These are phyloP conservation scores for Nephila pilipes DNA, from an alignment of 1,140 invertebrate species.

Conservation along the genomic window DNA sequence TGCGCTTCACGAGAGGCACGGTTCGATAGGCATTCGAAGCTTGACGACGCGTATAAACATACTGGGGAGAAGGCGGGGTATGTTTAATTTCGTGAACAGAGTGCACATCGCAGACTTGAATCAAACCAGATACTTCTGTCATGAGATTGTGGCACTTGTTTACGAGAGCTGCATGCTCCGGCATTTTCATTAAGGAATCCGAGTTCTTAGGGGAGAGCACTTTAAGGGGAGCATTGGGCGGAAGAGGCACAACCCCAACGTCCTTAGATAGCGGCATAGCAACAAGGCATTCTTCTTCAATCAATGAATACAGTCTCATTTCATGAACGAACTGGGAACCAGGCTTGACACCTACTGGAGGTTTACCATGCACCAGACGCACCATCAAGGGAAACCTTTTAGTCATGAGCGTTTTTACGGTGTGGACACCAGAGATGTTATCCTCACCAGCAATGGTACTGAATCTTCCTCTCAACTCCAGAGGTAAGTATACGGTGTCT, in stretches of 20 bases:
- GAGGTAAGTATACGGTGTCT: constrained; percentile 89
- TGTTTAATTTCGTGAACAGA: constrained; percentile 74
- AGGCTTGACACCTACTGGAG: constrained; percentile 86
- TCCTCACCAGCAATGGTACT: constrained; percentile 94
- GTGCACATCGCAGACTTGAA: constrained; percentile 83
- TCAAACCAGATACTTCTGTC: constrained; percentile 90
- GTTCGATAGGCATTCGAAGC: constrained; percentile 35
- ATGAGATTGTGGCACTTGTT: constrained; percentile 90
- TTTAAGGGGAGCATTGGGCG: constrained; percentile 93
- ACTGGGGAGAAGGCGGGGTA: constrained; percentile 45
- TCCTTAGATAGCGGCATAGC: constrained; percentile 87
- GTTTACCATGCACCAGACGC: constrained; percentile 92
- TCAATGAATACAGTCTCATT: constrained; percentile 90
- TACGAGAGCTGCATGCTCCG: constrained; percentile 90
- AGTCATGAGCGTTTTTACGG: constrained; percentile 88
- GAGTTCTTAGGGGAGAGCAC: constrained; percentile 91
- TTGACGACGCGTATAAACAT: constrained; percentile 48
- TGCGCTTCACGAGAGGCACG: constrained; percentile 73
- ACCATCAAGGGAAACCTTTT: constrained; percentile 95
- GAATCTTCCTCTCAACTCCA: constrained; percentile 93
- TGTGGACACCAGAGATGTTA: constrained; percentile 95
- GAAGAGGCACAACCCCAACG: constrained; percentile 87
- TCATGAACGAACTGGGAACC: constrained; percentile 87
- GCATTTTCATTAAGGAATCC: constrained; percentile 88
- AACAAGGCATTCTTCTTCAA: constrained; percentile 90